Evolutionary conservation across 2,888 invertebrate species (phyloP).

Genomic region (Diplazon laetatorius): DNA sequence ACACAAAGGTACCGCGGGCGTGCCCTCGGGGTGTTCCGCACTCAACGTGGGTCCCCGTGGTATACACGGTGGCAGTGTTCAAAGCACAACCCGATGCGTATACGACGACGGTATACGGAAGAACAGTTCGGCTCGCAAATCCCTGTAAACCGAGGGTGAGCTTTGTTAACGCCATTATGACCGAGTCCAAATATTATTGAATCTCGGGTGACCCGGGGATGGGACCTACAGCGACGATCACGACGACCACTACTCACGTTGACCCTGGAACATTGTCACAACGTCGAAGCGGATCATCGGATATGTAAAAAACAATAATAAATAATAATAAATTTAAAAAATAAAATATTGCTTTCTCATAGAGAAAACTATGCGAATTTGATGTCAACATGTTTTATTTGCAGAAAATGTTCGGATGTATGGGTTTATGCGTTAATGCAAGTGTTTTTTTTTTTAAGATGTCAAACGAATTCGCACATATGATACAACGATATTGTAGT

Average conservation of each 20-base stretch:
- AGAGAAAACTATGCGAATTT: no score
- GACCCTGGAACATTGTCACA: neutral
- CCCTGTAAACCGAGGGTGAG: conserved; percentile 69
- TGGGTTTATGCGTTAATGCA: no score
- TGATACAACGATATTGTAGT: no score
- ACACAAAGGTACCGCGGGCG: conserved; percentile 71
- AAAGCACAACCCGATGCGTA: conserved; percentile 40
- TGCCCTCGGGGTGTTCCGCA: conserved; percentile 27
- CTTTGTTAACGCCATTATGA: conserved; percentile 75
- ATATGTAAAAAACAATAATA: no score
- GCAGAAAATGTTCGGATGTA: no score
- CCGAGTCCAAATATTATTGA: conserved; percentile 75
- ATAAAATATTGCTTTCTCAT: no score
- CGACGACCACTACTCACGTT: conserved; percentile 5
- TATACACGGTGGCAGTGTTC: conserved; percentile 34
- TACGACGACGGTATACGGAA: conserved; percentile 16
- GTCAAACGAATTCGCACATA: no score
- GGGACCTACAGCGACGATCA: conserved; percentile 73
- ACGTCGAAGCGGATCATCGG: no score
- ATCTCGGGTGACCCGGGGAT: conserved; percentile 57
- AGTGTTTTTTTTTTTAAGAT: no score
- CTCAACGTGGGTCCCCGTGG: neutral
- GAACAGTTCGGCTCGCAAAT: conserved; percentile 67
- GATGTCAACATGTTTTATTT: no score
- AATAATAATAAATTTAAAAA: no score